Percentiles rank a stretch among this genome's conserved stretches.
These are phyloP conservation scores for Brachionus rotundiformis DNA, from an alignment of 1,140 invertebrate genomes.

Conservation along the genomic window DNA sequence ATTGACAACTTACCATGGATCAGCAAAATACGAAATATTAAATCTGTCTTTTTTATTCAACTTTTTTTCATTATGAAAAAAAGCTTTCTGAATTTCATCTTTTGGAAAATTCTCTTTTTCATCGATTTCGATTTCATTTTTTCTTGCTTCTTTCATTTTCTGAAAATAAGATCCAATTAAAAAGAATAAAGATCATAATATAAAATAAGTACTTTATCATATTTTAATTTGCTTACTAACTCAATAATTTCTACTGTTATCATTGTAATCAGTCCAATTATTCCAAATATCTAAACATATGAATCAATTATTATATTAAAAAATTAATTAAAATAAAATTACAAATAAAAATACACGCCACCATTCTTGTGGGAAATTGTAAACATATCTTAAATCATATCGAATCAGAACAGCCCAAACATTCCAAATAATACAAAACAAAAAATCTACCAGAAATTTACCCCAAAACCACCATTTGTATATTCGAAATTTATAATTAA, in stretches of 20 bases:
- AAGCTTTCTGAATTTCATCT: background rate
- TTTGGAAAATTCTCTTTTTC: background rate
- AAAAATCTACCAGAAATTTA: background rate
- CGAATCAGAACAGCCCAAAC: background rate
- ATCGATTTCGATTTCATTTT: background rate
- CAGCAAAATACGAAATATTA: background rate
- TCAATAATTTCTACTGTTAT: background rate
- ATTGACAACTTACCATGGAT: background rate
- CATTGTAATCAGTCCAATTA: background rate
- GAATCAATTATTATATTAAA: background rate
- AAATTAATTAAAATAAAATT: too few species aligned
- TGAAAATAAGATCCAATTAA: background rate
- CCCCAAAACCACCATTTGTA: background rate
- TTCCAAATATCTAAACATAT: background rate
- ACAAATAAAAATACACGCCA: conserved; percentile 44
- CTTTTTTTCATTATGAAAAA: background rate
- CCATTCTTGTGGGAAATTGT: conserved; percentile 37
- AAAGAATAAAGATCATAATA: background rate
- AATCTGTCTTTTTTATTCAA: background rate
- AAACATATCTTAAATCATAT: background rate
- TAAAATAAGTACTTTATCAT: background rate
- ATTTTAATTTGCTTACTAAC: background rate
- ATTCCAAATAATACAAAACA: conserved; percentile 38
- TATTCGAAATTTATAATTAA: background rate
- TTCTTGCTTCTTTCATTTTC: background rate